Conservation (phyloP, 2,888 invertebrate genomes). For the Adelphocoris suturalis region DNA sequence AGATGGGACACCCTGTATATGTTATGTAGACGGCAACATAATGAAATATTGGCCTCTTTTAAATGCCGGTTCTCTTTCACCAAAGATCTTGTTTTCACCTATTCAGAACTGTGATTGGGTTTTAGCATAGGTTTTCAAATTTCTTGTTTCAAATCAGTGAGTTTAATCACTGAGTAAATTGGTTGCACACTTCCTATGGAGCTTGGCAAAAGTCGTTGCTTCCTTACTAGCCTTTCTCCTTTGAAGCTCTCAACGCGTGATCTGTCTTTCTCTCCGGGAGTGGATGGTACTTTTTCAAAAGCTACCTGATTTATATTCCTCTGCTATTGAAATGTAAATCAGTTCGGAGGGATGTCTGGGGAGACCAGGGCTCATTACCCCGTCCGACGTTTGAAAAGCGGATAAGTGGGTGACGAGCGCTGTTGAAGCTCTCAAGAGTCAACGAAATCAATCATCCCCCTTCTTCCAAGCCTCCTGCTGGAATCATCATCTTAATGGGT, state of each 20-base stretch:
- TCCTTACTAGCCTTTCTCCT: neutral
- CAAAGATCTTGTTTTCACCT: too few species aligned
- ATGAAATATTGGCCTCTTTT: too few species aligned
- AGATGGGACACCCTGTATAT: too few species aligned
- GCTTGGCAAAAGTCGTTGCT: too few species aligned
- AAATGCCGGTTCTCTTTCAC: too few species aligned
- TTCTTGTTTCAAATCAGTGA: too few species aligned
- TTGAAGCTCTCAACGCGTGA: constrained; percentile 35
- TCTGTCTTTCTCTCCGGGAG: constrained; percentile 53
- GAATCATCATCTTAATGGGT: neutral
- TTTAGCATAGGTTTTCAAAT: too few species aligned
- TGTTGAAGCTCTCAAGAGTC: constrained; percentile 52
- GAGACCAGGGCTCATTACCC: constrained; percentile 63
- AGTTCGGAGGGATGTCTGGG: constrained; percentile 52
- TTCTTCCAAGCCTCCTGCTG: neutral
- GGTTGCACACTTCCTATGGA: too few species aligned
- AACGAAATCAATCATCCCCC: constrained; percentile 59
- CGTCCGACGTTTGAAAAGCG: constrained; percentile 59
- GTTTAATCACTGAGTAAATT: too few species aligned
- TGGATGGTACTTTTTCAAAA: constrained; percentile 42
- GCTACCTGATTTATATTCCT: constrained; percentile 60
- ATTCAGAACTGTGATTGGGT: too few species aligned
- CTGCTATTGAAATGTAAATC: constrained; percentile 68
- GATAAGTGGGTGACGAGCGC: constrained; percentile 65
- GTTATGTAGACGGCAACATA: too few species aligned